Base-by-base conservation (phyloP, 2,888 invertebrate genomes). In the Caenorhabditis uteleia region DNA sequence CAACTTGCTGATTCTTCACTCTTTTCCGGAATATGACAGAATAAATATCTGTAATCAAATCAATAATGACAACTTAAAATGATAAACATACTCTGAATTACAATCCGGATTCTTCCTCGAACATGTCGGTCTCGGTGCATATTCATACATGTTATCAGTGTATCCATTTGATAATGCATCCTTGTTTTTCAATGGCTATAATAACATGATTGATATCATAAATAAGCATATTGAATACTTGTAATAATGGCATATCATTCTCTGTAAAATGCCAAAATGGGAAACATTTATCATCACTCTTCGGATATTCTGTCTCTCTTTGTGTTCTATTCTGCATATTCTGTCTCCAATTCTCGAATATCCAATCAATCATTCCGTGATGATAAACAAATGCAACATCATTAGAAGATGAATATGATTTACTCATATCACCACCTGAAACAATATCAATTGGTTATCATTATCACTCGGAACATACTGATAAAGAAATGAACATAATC, bases 351-450 rank as follows among this genome's bases (percentile, higher is more conserved):
- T 74, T 64, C 55, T 84, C 84, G 77, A 83, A 84, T 3, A 83
- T 67, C 40, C 77, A 75, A 67, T 84, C 84, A 26, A 84, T 74
- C 71, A 83, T 84, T 3, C 77, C 70, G 58, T 85, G 84, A 43
- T 84, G 83, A 40, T 84, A 69, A 51, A 80, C 83, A 70, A 85
- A 85, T 36, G 81, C 69, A 4, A 84, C 83, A 62, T 85, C 85
- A 43, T 82, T 83, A 6, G 83, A 84, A 0, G 84, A 82, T 2
- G 78, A 71, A 40, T 64, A 68, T 27, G 72, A 65, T 59, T 70
- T 60, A 48, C 68, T 68, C 77, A 78, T 77, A 50, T 78, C 78
- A 7, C 77, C 73, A 40, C 61, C 71, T 66, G 50, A 43, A 56
- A 31, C 5, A 2, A 26, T 20, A 12, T 14, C 18, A 26, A 18